phyloP scores from a whole-genome alignment of 37 sponge, comb jelly and placozoan genomes.

The Chondrilla cf. caribensis region DNA sequence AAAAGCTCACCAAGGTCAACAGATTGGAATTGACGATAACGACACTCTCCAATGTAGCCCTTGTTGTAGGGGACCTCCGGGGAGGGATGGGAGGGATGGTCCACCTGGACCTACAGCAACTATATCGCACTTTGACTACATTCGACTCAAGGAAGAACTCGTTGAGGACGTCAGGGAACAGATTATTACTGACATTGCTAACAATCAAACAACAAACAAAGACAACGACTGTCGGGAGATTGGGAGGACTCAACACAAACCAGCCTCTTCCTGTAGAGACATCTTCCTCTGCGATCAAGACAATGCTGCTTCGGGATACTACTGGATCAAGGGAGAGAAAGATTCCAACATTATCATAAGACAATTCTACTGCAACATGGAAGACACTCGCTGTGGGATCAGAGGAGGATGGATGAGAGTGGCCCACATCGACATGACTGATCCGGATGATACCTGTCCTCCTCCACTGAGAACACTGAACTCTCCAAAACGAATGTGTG shows the following conservation, averaged over 20 bases:
- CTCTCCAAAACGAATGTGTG: constrained; percentile 8
- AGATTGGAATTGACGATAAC: too few species aligned
- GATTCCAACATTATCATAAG: not conserved
- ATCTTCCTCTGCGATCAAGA: not conserved
- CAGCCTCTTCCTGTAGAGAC: not conserved
- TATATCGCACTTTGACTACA: not conserved
- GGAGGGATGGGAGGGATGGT: constrained; percentile 16
- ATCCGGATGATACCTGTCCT: not conserved
- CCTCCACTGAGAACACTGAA: not conserved
- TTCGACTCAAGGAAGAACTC: not conserved
- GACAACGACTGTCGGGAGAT: not conserved
- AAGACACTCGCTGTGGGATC: not conserved
- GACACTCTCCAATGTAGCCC: too few species aligned
- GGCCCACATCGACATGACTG: constrained; percentile 14
- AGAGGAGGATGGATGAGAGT: constrained; percentile 27
- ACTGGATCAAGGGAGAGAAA: constrained; percentile 1
- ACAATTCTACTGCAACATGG: constrained; percentile 14
- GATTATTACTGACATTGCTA: too few species aligned
- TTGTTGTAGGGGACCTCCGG: not conserved
- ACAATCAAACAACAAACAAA: not conserved
- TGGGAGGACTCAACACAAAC: not conserved
- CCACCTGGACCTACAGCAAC: constrained; percentile 5
- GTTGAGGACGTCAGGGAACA: not conserved
- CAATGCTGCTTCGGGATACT: constrained; percentile 15
- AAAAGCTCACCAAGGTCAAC: too few species aligned